These are phyloP conservation scores for Cheirogaleus major DNA, from an alignment of 2,797 vertebrate genomes.

Conservation along the genomic window DNA sequence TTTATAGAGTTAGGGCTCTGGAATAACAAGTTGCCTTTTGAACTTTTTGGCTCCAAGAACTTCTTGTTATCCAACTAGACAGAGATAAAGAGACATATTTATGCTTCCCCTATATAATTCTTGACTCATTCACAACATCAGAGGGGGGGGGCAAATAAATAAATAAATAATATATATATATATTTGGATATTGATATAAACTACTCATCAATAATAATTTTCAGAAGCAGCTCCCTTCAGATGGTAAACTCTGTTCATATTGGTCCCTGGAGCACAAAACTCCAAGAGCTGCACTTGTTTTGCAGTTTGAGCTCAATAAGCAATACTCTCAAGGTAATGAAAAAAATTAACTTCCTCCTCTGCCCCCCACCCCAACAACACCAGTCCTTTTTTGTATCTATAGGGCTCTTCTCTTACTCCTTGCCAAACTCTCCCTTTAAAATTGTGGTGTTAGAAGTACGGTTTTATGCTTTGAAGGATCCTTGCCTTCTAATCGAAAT, in stretches of 20 bases:
- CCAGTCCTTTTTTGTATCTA: background rate
- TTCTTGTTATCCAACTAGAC: conserved; percentile 58
- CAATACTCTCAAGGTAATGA: background rate
- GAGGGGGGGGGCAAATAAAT: conserved; percentile 27
- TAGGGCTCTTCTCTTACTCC: background rate
- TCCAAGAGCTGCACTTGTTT: background rate
- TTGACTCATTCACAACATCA: conserved; percentile 46
- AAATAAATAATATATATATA: background rate
- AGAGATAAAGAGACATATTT: conserved; percentile 39
- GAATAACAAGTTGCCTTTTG: conserved; percentile 35
- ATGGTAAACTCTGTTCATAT: background rate
- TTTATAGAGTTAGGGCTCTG: background rate
- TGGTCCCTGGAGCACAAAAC: conserved; percentile 5
- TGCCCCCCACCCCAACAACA: background rate
- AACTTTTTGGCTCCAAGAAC: conserved; percentile 44
- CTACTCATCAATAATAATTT: background rate
- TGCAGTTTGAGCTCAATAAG: background rate
- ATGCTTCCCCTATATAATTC: conserved; percentile 35
- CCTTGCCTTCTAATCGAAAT: background rate
- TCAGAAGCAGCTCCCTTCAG: conserved; percentile 2
- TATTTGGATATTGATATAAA: background rate
- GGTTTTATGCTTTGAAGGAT: background rate
- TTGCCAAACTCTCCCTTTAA: background rate
- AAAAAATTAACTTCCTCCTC: background rate
- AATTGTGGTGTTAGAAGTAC: background rate